Base-by-base conservation (phyloP, 2,113 vertebrate species). In the Tretioscincus oriximinensis region DNA sequence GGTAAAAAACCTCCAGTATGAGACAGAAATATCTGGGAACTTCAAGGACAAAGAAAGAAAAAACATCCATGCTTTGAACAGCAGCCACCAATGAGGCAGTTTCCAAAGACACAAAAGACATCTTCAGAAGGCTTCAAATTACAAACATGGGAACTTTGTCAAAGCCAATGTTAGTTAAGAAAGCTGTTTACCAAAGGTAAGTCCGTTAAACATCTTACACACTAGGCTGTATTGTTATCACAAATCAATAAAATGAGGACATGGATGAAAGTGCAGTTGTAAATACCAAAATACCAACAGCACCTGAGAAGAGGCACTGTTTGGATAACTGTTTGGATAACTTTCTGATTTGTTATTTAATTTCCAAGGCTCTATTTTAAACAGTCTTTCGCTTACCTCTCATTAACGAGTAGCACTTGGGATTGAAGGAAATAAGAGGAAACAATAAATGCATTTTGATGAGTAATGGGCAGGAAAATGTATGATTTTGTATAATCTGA, bases 121-220 rank as follows among this genome's bases (percentile, higher is more conserved):
- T 91, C 89, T 88, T 75, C 88, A 86, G 82, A 24, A 81, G 85
- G 81, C 82, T 92, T 92, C 86, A 86, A 66, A 68, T 84, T 89
- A 85, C 81, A 81, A 86, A 77, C 81, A 85, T 75, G 84, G 91
- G 92, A 94, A 91, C 74, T 47, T 47, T 74, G 89, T 92, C 90
- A 94, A 94, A 94, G 85, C 82, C 92, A 95, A 92, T 87, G 89
- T 90, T 92, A 88, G 82, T 90, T 69, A 47, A 80, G 88, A 82
- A 90, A 92, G 83, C 78, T 90, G 83, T 92, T 95, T 95, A 90
- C 89, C 88, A 85, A 92, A 88, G 92, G 88, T 84, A 85, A 93
- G 85, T 85, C 77, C 90, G 88, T 91, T 88, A 94, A 92, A 93
- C 66, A 86, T 68, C 81, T 84, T 73, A 70, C 74, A 77, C 75